Evolutionary conservation across 2,888 invertebrate species (phyloP), one percentile per base, ranked within the genome.

Genomic region (Galeruca laticollis): DNA sequence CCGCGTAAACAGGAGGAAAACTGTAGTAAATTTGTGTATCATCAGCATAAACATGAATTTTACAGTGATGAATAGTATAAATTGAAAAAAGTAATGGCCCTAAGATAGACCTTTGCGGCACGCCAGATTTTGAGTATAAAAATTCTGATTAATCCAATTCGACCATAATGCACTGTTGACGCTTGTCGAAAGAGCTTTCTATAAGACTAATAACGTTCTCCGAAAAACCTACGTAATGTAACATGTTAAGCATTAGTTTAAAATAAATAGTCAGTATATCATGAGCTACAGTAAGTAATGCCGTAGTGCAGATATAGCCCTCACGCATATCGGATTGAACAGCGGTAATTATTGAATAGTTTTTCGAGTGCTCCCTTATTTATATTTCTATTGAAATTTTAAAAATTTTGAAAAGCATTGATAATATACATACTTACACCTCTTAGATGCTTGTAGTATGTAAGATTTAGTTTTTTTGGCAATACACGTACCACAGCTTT

Each of bases 211-310:
- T 6, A 18, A 2, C 6, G n/a, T 8, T 10, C 2, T 47, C 18
- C 18, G 18, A 18, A 47, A 47, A 47, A 47, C 47, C 47, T 18
- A 15, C 15, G n/a, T 18, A 47, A n/a, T 47, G 47, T 18, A 5
- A 47, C 8, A 47, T 47, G 47, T 47, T 47, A n/a, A 47, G 10
- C 18, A 47, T n/a, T 18, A 1, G 15, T 9, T 47, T 18, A 18
- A 18, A 47, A 47, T 47, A 5, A 18, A 47, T 47, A 18, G 47
- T 47, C n/a, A 47, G n/a, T 18, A 47, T 47, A 47, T 47, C 47
- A 47, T 47, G 5, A 18, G 18, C 6, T 18, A 47, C 18, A 18
- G 3, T n/a, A 47, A 18, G 18, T n/a, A 47, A 47, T n/a, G n/a
- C n/a, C n/a, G n/a, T n/a, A n/a, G n/a, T 9, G 47, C 47, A 47